Evolutionary conservation across 1,140 invertebrate genomes (phyloP).

Genomic region (Chelonus insularis): DNA sequence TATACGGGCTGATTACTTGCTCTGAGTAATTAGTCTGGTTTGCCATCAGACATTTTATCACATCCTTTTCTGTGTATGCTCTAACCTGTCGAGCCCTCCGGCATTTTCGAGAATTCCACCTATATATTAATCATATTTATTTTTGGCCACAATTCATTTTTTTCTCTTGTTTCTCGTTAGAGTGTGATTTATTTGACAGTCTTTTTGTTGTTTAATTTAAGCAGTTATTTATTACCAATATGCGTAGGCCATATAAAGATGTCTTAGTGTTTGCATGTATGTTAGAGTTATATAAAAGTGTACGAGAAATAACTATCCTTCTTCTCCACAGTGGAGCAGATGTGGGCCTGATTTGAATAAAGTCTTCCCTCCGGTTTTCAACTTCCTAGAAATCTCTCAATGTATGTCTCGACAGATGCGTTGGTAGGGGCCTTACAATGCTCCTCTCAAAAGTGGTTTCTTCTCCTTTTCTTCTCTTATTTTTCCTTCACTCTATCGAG

Average conservation of each 20-base stretch:
- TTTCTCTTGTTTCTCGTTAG: background rate
- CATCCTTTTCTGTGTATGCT: background rate
- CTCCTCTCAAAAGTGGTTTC: background rate
- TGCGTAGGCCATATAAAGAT: background rate
- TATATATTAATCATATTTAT: conserved; percentile 15
- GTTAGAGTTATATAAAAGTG: background rate
- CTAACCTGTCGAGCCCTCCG: background rate
- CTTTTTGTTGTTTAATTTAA: conserved; percentile 8
- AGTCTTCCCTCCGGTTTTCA: conserved; percentile 20
- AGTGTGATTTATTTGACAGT: conserved; percentile 19
- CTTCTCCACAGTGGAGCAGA: conserved; percentile 12
- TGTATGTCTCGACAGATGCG: conserved; percentile 25
- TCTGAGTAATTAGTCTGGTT: background rate
- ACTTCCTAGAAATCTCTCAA: conserved; percentile 22
- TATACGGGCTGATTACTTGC: background rate
- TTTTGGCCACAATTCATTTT: background rate
- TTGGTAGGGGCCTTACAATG: background rate
- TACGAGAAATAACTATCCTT: conserved; percentile 14
- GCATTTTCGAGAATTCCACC: conserved; percentile 6
- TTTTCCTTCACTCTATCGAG: background rate
- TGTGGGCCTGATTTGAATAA: conserved; percentile 28
- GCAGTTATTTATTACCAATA: conserved; percentile 6
- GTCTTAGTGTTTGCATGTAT: background rate
- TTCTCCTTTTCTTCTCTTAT: conserved; percentile 1
- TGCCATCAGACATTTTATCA: background rate